Evolutionary conservation across 2,888 invertebrate species (phyloP), one percentile per base, ranked within the genome.

Genomic region (Drosophila affinis): DNA sequence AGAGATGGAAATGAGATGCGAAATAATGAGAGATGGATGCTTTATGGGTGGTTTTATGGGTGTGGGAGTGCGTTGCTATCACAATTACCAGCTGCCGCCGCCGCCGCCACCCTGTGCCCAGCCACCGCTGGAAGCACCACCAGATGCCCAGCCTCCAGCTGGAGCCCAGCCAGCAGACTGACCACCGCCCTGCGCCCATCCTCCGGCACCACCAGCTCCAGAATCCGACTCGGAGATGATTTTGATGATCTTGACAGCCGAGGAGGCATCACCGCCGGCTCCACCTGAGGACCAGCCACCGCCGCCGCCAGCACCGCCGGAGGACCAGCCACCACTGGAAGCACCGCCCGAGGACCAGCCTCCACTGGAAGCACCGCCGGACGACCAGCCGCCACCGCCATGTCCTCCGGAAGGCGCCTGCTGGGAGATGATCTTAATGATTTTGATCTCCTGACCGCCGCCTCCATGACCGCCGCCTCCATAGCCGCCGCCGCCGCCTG

Each of bases 331-430:
- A 17, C 76, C 81, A 14, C 75, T 53, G 24, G 77, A 24, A 0
- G 76, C 45, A 24, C 78, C 76, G 14, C 74, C 74, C 6, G 79
- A 60, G 3, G 73, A 65, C 72, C 68, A 73, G 10, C 72, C 72
- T 1, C 72, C 71, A 2, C 58, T 51, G 17, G 72, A 48, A 0
- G 72, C 10, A 14, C 76, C 84, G 9, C 72, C 79, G 2, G 79
- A 78, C 0, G 87, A 87, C 79, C 81, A 87, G 1, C 79, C 79
- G 3, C 81, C 69, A 39, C 70, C 84, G 48, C 79, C 83, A 46
- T 79, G 65, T 14, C 81, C 87, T 18, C 78, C 78, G 12, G 76
- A 58, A 7, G 84, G 67, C 3, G 59, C 56, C 52, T 82, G 80
- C 57, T 80, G 86, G 1, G 83, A 61, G 45, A 81, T 81, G 47